Base-by-base conservation (phyloP, 2,888 invertebrate species). In the Coecobrya sp. region DNA sequence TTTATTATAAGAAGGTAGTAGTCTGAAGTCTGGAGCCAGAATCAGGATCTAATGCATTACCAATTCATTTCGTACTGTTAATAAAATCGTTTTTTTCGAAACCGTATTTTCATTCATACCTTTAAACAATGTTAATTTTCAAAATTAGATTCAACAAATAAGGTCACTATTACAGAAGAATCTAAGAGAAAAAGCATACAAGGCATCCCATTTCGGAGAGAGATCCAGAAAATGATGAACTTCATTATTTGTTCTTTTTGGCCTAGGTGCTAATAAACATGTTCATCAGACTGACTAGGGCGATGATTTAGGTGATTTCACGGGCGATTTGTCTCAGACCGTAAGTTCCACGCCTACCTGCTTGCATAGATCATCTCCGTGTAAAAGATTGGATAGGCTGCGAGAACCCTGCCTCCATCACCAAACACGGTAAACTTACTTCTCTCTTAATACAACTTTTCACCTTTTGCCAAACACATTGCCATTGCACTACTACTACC, bases 251-350 rank as follows among this genome's bases (percentile, higher is more conserved):
- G 82, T 88, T 92, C 86, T 79, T 88, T 62, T 81, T 81, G 79
- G 62, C 76, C 59, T 52, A 94, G 94, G 94, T 94, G 94, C 94
- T 94, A 95, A 95, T 94, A 95, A 95, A 94, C 94, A 94, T 94
- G 95, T 94, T 95, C 94, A 94, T 94, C 94, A 93, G 89, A 65
- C 92, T 89, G 94, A 93, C 93, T 92, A 90, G 87, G 82, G 73
- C 82, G 73, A 94, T 94, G 94, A 94, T 94, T 94, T 94, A 94
- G 94, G 93, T 94, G 95, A 95, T 94, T 93, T 93, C 91, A 93
- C 86, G 92, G 92, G 89, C 93, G 94, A 94, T 94, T 94, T 94
- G 94, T 94, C 93, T 94, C 93, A 91, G 92, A 86, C 92, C 89
- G 91, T 91, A 82, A 92, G 93, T 68, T 91, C 90, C 93, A 93